These are phyloP conservation scores for Sylvicola cinctus DNA, from an alignment of 2,888 invertebrate genomes.

Conservation along the genomic window DNA sequence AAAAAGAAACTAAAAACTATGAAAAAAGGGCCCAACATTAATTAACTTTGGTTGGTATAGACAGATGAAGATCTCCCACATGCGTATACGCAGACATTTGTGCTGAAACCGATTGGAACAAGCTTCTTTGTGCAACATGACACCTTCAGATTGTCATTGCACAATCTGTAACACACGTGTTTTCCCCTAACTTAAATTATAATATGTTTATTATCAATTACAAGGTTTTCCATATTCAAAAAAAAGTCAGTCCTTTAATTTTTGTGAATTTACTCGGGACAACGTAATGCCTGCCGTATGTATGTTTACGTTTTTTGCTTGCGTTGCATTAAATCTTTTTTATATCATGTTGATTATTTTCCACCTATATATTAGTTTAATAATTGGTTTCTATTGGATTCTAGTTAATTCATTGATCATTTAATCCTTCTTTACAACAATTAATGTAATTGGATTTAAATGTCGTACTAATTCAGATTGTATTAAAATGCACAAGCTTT, in stretches of 20 bases:
- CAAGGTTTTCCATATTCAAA: not conserved
- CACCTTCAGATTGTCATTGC: conserved; percentile 82
- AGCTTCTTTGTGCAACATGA: conserved; percentile 90
- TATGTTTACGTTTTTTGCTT: not conserved
- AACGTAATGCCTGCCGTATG: not conserved
- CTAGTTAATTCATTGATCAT: no score
- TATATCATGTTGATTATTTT: not conserved
- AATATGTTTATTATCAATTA: not conserved
- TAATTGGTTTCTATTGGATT: no score
- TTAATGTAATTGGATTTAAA: no score
- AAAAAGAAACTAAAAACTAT: no score
- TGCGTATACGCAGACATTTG: conserved; percentile 84
- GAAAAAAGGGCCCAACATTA: not conserved
- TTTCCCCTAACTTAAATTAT: not conserved
- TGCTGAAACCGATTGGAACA: conserved; percentile 70
- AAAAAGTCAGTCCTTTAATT: not conserved
- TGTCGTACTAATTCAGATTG: no score
- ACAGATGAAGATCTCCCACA: conserved; percentile 91
- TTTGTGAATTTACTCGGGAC: not conserved
- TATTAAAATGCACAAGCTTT: no score
- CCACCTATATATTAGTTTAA: not conserved
- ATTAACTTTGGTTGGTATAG: conserved; percentile 28
- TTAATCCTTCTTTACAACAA: no score
- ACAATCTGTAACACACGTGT: conserved; percentile 48
- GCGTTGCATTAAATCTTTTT: not conserved